Base-by-base conservation (phyloP, 1,140 invertebrate species). In the Cardiocondyla obscurior region DNA sequence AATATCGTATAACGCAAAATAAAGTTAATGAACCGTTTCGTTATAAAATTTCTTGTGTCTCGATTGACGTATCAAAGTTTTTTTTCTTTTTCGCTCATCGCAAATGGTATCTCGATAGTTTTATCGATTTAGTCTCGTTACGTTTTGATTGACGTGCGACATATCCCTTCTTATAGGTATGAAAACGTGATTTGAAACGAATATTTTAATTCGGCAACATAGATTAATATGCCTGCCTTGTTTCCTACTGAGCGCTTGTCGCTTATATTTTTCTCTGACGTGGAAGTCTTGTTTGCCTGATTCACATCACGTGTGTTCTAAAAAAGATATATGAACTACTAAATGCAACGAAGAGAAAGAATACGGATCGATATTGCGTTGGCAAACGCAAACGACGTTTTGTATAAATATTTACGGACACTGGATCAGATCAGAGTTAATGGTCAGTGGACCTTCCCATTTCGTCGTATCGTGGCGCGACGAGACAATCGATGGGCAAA, bases 381-480 rank as follows among this genome's bases (percentile, higher is more conserved):
- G 36, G 22, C 16, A 33, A 73, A 42, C 49, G 3, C 30, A 33
- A 72, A 4, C 30, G 51, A 72, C 25, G 28, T 64, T 64, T 62
- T 39, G 39, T 46, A 76, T 76, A 76, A 76, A 76, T 76, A 76
- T 76, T 76, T 76, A 73, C 58, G 28, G 33, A 64, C 28, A 28
- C 22, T 25, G 12, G 55, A 49, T 76, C 39, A 22, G 42, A 76
- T 36, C 42, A 25, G 33, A 39, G 72, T 33, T 62, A 76, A 76
- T 76, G 28, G 39, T 8, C 72, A n/a, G 28, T 49, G 55, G 28
- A 74, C 10, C 28, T 74, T 64, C 10, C 28, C 6, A 42, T 60
- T 58, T 55, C 22, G 70, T 74, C 19, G 53, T 74, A 33, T 74
- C 28, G 55, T 19, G 28, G 22, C 16, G n/a, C 57, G 49, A 30